Evolutionary conservation across 1,140 invertebrate species (phyloP), one percentile per base, ranked within the genome.

Genomic region (Eurytemora carolleeae): DNA sequence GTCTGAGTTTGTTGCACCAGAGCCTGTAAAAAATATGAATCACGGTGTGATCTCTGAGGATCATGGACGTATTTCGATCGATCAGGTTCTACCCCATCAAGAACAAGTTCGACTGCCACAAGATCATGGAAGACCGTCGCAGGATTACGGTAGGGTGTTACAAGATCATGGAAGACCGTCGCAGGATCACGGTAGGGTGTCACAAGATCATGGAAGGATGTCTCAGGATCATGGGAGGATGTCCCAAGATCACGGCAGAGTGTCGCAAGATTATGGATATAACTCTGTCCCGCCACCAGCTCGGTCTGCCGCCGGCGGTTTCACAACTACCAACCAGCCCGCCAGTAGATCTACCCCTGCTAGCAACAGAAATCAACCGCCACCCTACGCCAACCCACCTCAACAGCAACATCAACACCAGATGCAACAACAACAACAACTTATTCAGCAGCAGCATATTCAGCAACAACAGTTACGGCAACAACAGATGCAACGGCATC

Each of bases 401-500:
- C n/a, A 7, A 7, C 31, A 44, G n/a, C 31, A 44, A 44, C n/a
- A 59, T 53, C 59, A 63, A 57, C 66, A 53, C 12, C 64, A 61
- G 2, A 53, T 19, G 25, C 23, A 3, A 31, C 64, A 66, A 22
- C 31, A 54, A 23, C 66, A 58, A 24, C 44, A 44, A 18, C 53
- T 18, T n/a, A 63, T 59, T 19, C 66, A 66, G 55, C 60, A 52
- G 23, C 58, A 53, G 44, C 53, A 67, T 21, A 25, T 19, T 7
- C 52, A 25, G 17, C 56, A 65, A 44, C 66, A 57, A 24, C 63
- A 63, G 20, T 59, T 59, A 31, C 66, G 25, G 67, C 22, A 54
- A 20, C 57, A 18, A 20, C 23, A 20, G 19, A 17, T 2, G 16
- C 61, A 64, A 58, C 55, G 22, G 55, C 53, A 58, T 55, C 55